These are phyloP conservation scores for Drosophila nr. fundita DNA, from an alignment of 2,888 invertebrate genomes.

Conservation along the genomic window DNA sequence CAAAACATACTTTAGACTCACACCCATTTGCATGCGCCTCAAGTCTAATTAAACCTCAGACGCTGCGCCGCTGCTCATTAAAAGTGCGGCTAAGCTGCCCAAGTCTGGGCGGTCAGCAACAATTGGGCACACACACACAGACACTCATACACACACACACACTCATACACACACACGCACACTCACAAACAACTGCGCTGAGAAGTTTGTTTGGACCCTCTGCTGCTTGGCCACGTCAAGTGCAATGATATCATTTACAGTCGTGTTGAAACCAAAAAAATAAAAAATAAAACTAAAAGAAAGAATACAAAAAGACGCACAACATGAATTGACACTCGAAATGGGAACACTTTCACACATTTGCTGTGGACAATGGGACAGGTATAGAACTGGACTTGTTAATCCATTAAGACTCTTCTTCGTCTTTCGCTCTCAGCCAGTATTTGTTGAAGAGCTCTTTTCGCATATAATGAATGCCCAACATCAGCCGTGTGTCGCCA, in stretches of 20 bases:
- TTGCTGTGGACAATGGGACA: conserved; percentile 34
- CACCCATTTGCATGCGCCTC: conserved; percentile 52
- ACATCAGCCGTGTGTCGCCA: conserved; percentile 29
- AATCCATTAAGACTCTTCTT: conserved; percentile 32
- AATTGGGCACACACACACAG: conserved; percentile 36
- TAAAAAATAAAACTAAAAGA: not conserved
- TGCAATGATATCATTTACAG: conserved; percentile 64
- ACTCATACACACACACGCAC: conserved; percentile 15
- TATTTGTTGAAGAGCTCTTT: not conserved
- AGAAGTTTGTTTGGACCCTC: conserved; percentile 15
- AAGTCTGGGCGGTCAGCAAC: conserved; percentile 22
- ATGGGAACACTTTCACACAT: conserved; percentile 81
- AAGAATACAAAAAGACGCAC: conserved; percentile 14
- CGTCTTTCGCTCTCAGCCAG: conserved; percentile 1
- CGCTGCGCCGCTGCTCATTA: conserved; percentile 48
- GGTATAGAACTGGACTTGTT: conserved; percentile 31
- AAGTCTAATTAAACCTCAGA: conserved; percentile 45
- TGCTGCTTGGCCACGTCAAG: conserved; percentile 56
- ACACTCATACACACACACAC: conserved; percentile 16
- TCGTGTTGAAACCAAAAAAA: conserved; percentile 45
- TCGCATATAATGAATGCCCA: conserved; percentile 19
- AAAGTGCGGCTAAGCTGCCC: conserved; percentile 26
- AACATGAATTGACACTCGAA: conserved; percentile 65
- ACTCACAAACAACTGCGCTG: conserved; percentile 1
- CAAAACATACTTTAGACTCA: conserved; percentile 69